Conservation (phyloP, 2,113 vertebrate species). For the Tringa solitaria region DNA sequence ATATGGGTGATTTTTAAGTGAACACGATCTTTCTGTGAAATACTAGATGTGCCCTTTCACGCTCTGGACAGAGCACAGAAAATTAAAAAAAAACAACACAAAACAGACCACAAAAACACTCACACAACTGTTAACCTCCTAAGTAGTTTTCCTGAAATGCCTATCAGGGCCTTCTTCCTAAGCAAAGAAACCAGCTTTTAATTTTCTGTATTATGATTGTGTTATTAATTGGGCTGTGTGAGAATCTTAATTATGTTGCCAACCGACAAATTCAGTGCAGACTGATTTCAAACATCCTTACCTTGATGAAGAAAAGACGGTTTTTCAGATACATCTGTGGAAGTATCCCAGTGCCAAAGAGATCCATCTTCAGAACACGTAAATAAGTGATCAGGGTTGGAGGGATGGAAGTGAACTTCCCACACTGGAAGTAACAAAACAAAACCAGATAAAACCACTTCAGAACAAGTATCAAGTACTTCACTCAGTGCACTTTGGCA, state of each 20-base stretch:
- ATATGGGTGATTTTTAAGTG: not conserved
- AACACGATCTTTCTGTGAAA: not conserved
- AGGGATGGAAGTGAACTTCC: constrained; percentile 97
- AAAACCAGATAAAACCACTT: not conserved
- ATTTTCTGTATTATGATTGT: not conserved
- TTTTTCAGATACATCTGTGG: constrained; percentile 77
- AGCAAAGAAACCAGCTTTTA: not conserved
- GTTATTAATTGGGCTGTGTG: not conserved
- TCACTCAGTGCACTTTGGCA: not conserved
- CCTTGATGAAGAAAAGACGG: constrained; percentile 89
- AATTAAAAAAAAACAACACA: not conserved
- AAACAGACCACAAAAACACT: not conserved
- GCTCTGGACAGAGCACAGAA: not conserved
- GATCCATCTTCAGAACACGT: constrained; percentile 97
- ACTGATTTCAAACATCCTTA: constrained; percentile 20
- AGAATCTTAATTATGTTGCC: not conserved
- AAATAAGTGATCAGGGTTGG: constrained; percentile 94
- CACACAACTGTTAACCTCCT: not conserved
- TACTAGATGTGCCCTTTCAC: not conserved
- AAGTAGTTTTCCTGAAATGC: not conserved
- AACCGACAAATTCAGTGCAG: not conserved
- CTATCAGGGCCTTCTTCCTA: not conserved
- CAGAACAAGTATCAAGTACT: not conserved
- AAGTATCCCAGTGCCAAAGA: constrained; percentile 94
- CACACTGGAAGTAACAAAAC: constrained; percentile 80